Evolutionary conservation across 2,797 vertebrate species (phyloP).

Genomic region (Hybognathus amarus): DNA sequence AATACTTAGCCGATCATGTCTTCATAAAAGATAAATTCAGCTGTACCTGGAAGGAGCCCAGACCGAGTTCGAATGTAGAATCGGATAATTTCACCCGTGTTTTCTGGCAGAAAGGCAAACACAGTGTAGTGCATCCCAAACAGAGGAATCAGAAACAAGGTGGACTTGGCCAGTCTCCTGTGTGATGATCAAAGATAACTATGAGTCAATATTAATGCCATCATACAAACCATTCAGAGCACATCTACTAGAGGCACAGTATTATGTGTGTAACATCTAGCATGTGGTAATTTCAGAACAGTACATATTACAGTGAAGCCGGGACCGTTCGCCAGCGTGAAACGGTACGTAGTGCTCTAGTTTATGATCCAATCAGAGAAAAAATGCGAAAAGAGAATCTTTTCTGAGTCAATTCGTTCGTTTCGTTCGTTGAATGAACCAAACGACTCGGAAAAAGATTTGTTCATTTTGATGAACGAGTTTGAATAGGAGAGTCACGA

Average conservation of each 20-base stretch:
- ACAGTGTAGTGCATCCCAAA: slow-evolving; percentile 96
- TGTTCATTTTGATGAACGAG: too few relatives aligned
- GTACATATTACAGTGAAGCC: too few relatives aligned
- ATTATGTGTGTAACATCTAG: neutral
- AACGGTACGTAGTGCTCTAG: too few relatives aligned
- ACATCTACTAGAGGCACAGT: neutral
- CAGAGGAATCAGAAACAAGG: slow-evolving; percentile 94
- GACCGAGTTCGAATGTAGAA: slow-evolving; percentile 90
- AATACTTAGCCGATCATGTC: neutral
- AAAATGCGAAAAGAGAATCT: too few relatives aligned
- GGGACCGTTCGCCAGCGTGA: too few relatives aligned
- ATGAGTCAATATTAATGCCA: neutral
- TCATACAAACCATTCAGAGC: neutral
- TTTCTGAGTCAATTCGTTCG: too few relatives aligned
- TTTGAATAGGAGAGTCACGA: too few relatives aligned
- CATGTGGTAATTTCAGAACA: neutral
- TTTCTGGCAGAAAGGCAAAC: slow-evolving; percentile 95
- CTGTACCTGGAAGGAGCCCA: slow-evolving; percentile 98
- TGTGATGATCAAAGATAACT: slow-evolving; percentile 11
- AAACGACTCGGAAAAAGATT: too few relatives aligned
- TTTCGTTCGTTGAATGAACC: too few relatives aligned
- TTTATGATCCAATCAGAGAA: too few relatives aligned
- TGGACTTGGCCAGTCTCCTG: slow-evolving; percentile 96
- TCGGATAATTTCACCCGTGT: slow-evolving; percentile 83
- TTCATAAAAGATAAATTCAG: slow-evolving; percentile 65